Evolutionary conservation across 2,888 invertebrate species (phyloP).

Genomic region (Epinotia bilunana): DNA sequence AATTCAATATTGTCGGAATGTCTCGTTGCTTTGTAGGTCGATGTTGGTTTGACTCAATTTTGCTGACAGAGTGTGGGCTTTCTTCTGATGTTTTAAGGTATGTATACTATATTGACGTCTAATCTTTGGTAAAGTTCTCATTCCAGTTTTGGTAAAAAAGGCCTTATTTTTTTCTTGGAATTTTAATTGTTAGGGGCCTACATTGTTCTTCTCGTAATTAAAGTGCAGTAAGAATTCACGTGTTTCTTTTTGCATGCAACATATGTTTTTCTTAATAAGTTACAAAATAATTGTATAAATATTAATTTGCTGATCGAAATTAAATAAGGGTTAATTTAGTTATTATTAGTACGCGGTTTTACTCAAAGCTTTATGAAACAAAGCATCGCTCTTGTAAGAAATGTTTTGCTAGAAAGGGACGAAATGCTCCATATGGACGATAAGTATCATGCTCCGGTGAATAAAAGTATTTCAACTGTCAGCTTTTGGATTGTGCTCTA

Average conservation of each 20-base stretch:
- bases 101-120: too few species aligned
- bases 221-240: too few species aligned
- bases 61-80: not conserved
- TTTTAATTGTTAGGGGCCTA: too few species aligned
- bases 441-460: too few species aligned
- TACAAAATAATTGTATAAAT: too few species aligned
- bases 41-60: not conserved
- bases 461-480: not conserved
- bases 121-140: too few species aligned
- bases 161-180: too few species aligned
- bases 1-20: conserved; percentile 31
- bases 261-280: too few species aligned
- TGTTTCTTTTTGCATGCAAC: too few species aligned
- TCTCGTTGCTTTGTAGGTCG: not conserved
- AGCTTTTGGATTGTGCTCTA: not conserved
- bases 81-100: not conserved
- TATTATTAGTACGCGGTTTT: not conserved
- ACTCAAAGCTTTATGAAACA: not conserved
- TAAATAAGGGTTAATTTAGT: not conserved
- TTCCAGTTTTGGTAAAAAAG: too few species aligned
- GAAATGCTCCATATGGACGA: not conserved
- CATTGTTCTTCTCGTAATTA: too few species aligned
- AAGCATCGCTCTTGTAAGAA: too few species aligned
- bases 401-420: not conserved
- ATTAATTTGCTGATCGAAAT: not conserved